A percentile compares a stretch with the other conserved stretches of the same genome.
Conservation (phyloP, 2,113 vertebrate species). For the Setophaga coronata region DNA sequence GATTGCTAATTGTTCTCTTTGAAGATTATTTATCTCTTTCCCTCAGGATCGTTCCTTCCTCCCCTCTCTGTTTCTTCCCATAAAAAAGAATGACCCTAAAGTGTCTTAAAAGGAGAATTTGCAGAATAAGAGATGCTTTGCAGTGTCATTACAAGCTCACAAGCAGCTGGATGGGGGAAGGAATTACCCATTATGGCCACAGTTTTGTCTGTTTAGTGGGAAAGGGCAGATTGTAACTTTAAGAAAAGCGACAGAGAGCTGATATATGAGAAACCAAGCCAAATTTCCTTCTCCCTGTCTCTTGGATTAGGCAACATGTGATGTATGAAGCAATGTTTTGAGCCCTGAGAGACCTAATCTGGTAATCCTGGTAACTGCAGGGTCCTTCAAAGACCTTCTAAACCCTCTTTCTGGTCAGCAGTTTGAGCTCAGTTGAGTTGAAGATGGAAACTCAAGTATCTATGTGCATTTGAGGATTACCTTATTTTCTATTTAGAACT, state of each 20-base stretch:
- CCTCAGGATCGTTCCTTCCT: background rate
- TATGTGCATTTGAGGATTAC: background rate
- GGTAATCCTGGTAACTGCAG: background rate
- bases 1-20: constrained; percentile 60
- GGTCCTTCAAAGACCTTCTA: background rate
- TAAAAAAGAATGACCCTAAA: constrained; percentile 50
- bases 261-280: background rate
- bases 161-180: background rate
- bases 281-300: background rate
- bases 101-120: constrained; percentile 20
- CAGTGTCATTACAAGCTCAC: background rate
- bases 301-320: background rate
- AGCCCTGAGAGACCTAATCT: background rate
- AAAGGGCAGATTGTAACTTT: constrained; percentile 1
- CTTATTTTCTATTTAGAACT: background rate
- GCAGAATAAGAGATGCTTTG: background rate
- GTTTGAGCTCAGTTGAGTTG: background rate
- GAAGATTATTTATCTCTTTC: constrained; percentile 55
- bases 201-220: background rate
- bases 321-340: background rate
- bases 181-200: background rate
- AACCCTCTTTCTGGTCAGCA: background rate
- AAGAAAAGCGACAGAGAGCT: background rate
- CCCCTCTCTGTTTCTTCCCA: background rate
- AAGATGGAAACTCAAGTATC: background rate